A percentile compares a stretch with the other conserved stretches of the same genome.
phyloP scores from a whole-genome alignment of 1,140 invertebrate genomes.

The Belonocnema kinseyi region DNA sequence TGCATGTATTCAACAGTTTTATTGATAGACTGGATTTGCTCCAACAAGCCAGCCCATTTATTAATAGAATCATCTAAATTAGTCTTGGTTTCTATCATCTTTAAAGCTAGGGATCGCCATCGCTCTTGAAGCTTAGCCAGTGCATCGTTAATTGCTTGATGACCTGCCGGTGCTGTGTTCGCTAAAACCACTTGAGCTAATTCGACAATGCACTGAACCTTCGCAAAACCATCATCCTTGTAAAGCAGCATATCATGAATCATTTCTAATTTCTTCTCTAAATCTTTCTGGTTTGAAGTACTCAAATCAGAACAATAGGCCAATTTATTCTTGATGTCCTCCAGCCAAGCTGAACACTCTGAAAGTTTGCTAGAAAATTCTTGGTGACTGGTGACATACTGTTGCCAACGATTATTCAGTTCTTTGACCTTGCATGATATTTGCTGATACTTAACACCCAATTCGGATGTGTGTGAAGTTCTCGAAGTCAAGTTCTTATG shows the following conservation, averaged over 20 bases:
- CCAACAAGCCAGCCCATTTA: slow-evolving; percentile 91
- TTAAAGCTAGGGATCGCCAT: slow-evolving; percentile 90
- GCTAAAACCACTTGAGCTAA: slow-evolving; percentile 93
- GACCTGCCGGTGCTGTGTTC: slow-evolving; percentile 92
- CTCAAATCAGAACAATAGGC: slow-evolving; percentile 89
- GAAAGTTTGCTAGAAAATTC: slow-evolving; percentile 89
- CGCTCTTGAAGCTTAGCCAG: slow-evolving; percentile 90
- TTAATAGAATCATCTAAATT: slow-evolving; percentile 92
- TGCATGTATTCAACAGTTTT: slow-evolving; percentile 89
- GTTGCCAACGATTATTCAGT: slow-evolving; percentile 91
- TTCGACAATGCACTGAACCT: slow-evolving; percentile 91
- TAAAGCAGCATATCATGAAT: slow-evolving; percentile 90
- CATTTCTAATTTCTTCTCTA: slow-evolving; percentile 89
- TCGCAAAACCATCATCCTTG: slow-evolving; percentile 94
- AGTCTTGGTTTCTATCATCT: slow-evolving; percentile 93
- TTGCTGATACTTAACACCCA: slow-evolving; percentile 93
- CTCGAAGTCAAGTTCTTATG: slow-evolving; percentile 82
- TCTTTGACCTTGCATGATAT: slow-evolving; percentile 94
- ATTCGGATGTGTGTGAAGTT: slow-evolving; percentile 88
- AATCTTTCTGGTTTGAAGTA: slow-evolving; percentile 87
- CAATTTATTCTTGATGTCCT: slow-evolving; percentile 88
- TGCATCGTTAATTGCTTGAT: slow-evolving; percentile 89
- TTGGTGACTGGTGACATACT: slow-evolving; percentile 92
- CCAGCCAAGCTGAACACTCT: slow-evolving; percentile 90
- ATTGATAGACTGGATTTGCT: slow-evolving; percentile 90